A percentile compares a stretch with the other conserved stretches of the same genome.
Conservation (phyloP, 1,140 invertebrate genomes). For the Bombus consobrinus region DNA sequence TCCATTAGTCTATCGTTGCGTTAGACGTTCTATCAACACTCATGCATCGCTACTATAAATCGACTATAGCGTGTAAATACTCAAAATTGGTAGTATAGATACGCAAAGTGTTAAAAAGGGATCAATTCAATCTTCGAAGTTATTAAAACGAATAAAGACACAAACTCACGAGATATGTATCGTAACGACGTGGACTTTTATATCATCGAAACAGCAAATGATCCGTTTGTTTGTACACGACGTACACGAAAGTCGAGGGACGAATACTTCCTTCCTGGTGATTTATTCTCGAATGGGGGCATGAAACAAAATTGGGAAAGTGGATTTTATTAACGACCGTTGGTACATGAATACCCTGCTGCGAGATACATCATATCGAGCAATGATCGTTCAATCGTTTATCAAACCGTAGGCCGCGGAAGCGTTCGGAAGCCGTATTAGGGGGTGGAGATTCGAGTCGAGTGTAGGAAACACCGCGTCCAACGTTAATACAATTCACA, state of each 20-base stretch:
- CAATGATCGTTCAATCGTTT: constrained; percentile 31
- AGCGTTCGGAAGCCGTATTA: not conserved
- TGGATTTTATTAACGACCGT: constrained; percentile 33
- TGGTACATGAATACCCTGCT: not conserved
- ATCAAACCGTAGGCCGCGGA: not conserved
- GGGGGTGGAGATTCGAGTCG: not conserved
- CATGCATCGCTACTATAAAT: too few species aligned
- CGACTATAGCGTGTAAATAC: too few species aligned
- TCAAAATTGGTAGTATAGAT: too few species aligned
- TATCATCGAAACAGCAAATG: too few species aligned
- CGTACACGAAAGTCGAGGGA: not conserved
- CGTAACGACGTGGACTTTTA: too few species aligned
- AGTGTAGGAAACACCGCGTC: not conserved
- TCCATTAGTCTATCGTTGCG: too few species aligned
- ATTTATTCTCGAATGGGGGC: constrained; percentile 7
- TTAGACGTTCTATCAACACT: too few species aligned
- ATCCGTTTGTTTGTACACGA: not conserved
- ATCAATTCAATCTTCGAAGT: too few species aligned
- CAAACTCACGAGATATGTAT: too few species aligned
- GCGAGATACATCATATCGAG: not conserved
- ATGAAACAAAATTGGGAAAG: not conserved
- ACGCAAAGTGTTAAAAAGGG: too few species aligned
- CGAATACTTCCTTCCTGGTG: not conserved
- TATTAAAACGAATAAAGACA: too few species aligned
- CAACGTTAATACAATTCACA: constrained; percentile 24